Percentiles rank a stretch among this genome's conserved stretches.
Conservation (phyloP, 2,888 invertebrate genomes). For the Cephalotes varians region DNA sequence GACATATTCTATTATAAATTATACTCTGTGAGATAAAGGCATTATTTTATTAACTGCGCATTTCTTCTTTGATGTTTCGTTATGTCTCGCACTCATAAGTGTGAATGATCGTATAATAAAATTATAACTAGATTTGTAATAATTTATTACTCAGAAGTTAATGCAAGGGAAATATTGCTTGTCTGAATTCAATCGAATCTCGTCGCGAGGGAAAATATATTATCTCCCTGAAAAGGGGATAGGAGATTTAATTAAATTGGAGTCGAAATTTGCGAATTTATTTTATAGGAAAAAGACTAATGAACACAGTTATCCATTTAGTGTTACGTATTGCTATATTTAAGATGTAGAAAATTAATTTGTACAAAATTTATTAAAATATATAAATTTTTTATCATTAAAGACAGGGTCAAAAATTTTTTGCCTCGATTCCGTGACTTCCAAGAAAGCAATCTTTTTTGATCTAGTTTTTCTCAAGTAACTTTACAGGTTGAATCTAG, state of each 20-base stretch:
- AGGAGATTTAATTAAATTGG: neutral
- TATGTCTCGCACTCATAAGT: neutral
- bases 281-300: neutral
- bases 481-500: neutral
- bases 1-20: constrained; percentile 41
- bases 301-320: neutral
- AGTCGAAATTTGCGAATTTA: neutral
- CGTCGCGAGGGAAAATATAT: neutral
- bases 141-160: constrained; percentile 9
- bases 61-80: neutral
- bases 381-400: neutral
- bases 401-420: neutral
- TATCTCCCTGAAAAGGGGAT: neutral
- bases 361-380: neutral
- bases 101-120: neutral
- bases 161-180: neutral
- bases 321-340: neutral
- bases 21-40: neutral
- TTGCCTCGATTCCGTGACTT: neutral
- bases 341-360: neutral
- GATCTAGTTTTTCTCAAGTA: neutral
- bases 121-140: neutral
- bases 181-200: neutral
- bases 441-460: neutral
- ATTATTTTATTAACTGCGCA: constrained; percentile 19